A percentile compares a stretch with the other conserved stretches of the same genome.
phyloP scores from a whole-genome alignment of 2,113 vertebrate genomes.

The Chamaetylas fuelleborni region DNA sequence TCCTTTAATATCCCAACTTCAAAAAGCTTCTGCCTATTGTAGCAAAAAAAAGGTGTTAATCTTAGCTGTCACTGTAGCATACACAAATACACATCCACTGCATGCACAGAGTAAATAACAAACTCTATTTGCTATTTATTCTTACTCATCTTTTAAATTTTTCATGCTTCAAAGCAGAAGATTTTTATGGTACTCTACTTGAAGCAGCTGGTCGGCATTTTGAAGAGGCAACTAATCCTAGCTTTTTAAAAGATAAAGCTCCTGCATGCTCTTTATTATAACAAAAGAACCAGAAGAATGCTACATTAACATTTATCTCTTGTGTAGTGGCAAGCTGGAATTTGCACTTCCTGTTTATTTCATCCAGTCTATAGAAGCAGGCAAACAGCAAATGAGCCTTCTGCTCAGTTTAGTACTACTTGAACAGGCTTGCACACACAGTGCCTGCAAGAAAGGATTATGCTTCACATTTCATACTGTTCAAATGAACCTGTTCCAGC shows the following conservation, averaged over 20 bases:
- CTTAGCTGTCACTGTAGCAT: background rate
- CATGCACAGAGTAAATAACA: background rate
- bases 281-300: background rate
- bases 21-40: background rate
- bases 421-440: background rate
- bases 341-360: background rate
- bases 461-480: background rate
- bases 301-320: background rate
- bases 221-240: background rate
- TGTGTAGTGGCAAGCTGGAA: background rate
- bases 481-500: background rate
- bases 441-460: background rate
- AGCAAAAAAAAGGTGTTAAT: background rate
- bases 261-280: background rate
- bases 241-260: background rate
- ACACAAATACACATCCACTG: background rate
- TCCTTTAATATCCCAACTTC: background rate
- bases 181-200: background rate
- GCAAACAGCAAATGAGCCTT: background rate
- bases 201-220: background rate
- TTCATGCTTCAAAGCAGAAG: background rate
- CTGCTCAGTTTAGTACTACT: background rate
- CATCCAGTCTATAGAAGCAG: background rate
- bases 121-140: background rate
- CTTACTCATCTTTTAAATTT: background rate